Conservation (phyloP, 2,888 invertebrate genomes). For the Clistopyga incitator region DNA sequence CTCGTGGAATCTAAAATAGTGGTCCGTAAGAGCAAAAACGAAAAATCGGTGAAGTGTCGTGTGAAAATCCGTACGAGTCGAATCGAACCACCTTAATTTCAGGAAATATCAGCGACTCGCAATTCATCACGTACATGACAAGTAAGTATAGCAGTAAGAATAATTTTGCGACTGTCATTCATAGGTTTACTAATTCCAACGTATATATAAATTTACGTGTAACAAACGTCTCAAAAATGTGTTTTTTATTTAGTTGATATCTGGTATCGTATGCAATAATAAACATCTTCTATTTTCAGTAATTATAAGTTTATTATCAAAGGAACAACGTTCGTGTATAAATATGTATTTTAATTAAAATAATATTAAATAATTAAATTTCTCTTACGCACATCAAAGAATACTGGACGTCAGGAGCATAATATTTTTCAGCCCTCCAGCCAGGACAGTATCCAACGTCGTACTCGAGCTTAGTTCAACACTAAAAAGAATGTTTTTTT, state of each 20-base stretch:
- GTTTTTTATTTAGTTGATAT: background rate
- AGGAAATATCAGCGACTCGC: constrained; percentile 83
- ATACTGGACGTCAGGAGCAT: background rate
- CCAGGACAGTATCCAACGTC: too few relatives aligned
- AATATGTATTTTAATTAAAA: background rate
- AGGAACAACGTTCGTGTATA: too few relatives aligned
- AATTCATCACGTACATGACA: constrained; percentile 84
- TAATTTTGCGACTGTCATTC: background rate
- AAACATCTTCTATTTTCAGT: too few relatives aligned
- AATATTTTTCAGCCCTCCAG: background rate
- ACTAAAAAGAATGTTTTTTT: too few relatives aligned
- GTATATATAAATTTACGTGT: too few relatives aligned
- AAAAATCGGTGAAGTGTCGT: constrained; percentile 60
- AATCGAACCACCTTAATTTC: constrained; percentile 81
- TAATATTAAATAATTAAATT: background rate
- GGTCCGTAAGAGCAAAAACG: constrained; percentile 35
- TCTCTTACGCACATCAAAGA: background rate
- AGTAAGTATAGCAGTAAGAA: constrained; percentile 78
- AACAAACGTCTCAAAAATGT: background rate
- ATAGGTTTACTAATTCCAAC: background rate
- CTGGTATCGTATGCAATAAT: background rate
- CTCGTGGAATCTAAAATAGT: constrained; percentile 34
- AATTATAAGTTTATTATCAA: too few relatives aligned
- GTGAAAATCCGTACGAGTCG: constrained; percentile 73
- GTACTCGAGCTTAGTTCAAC: too few relatives aligned